These are phyloP conservation scores for Okamejei kenojei DNA, from an alignment of 2,797 vertebrate genomes.

Conservation along the genomic window DNA sequence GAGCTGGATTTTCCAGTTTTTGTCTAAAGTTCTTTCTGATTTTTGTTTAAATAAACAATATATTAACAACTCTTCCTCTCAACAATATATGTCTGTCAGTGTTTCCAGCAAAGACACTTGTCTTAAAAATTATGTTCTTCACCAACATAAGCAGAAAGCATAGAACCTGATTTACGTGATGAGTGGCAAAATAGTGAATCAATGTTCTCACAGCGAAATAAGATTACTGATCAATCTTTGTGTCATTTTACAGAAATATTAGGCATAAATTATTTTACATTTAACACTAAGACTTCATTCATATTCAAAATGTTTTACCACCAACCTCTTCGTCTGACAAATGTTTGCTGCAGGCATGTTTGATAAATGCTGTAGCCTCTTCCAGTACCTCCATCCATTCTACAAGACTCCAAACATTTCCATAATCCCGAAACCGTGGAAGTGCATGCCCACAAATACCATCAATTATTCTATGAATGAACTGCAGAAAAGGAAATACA, in stretches of 20 bases:
- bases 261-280: background rate
- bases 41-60: background rate
- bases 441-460: slow-evolving; percentile 74
- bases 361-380: slow-evolving; percentile 58
- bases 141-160: background rate
- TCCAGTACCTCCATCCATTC: slow-evolving; percentile 73
- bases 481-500: slow-evolving; percentile 48
- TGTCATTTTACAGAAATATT: background rate
- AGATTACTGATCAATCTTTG: background rate
- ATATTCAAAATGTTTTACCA: background rate
- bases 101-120: background rate
- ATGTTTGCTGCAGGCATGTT: slow-evolving; percentile 60
- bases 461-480: slow-evolving; percentile 78
- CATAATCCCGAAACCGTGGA: slow-evolving; percentile 66
- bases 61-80: background rate
- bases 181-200: no score
- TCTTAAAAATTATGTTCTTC: background rate
- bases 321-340: slow-evolving; percentile 71
- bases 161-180: background rate
- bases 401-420: slow-evolving; percentile 62
- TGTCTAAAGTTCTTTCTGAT: background rate
- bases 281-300: background rate
- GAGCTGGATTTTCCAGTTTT: no score
- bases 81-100: background rate
- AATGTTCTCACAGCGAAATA: background rate